These are phyloP conservation scores for Cylloceria caligata DNA, from an alignment of 2,888 invertebrate species.

Conservation along the genomic window DNA sequence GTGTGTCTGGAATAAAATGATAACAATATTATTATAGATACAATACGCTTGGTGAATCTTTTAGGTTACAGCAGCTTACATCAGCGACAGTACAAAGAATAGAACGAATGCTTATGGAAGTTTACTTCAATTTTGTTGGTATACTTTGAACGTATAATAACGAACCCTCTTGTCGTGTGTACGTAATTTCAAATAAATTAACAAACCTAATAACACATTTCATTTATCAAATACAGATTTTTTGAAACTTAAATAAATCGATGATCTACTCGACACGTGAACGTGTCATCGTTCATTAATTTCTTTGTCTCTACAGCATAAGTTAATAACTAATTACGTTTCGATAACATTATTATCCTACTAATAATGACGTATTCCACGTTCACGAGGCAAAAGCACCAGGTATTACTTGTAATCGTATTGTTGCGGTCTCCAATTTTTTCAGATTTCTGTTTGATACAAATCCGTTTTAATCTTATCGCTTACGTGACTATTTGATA, in stretches of 20 bases:
- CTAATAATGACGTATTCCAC: background rate
- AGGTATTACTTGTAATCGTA: constrained; percentile 1
- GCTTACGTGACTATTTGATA: constrained; percentile 19
- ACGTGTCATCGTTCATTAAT: too few relatives aligned
- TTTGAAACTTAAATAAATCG: too few relatives aligned
- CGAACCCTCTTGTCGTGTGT: background rate
- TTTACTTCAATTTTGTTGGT: background rate
- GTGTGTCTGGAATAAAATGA: background rate
- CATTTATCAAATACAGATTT: too few relatives aligned
- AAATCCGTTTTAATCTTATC: constrained; percentile 8
- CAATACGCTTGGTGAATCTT: constrained; percentile 1
- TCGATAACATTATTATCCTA: too few relatives aligned
- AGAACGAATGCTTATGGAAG: too few relatives aligned
- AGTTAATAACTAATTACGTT: background rate
- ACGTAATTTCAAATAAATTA: background rate
- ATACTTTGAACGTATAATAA: background rate
- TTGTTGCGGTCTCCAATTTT: constrained; percentile 7
- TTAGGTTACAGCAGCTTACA: background rate
- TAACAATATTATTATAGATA: background rate
- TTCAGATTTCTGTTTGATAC: constrained; percentile 20
- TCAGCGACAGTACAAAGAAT: background rate
- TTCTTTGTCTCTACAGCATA: background rate
- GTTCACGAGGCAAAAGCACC: background rate
- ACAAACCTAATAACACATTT: too few relatives aligned
- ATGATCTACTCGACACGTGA: too few relatives aligned